Conservation (phyloP, 2,888 invertebrate species). For the Mythimna pallens region DNA sequence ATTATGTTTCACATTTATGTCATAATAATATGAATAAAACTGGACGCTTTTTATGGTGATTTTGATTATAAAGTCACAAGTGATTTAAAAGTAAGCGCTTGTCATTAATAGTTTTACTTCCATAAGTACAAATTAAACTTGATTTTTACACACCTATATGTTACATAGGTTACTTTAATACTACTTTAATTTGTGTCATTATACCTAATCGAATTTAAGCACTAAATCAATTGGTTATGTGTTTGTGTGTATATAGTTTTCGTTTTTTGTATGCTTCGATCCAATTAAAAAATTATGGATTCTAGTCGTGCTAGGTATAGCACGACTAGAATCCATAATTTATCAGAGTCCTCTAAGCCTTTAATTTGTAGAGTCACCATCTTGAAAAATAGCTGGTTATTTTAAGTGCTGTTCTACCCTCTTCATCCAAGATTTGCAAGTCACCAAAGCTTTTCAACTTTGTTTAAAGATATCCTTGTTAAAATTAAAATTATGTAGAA, state of each 20-base stretch:
- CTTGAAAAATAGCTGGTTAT: conserved; percentile 31
- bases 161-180: not conserved
- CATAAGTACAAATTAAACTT: not conserved
- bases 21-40: conserved; percentile 50
- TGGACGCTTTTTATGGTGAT: conserved; percentile 33
- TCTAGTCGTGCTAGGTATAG: too few relatives aligned
- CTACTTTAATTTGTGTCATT: not conserved
- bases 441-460: conserved; percentile 14
- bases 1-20: conserved; percentile 63
- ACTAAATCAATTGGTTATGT: too few relatives aligned
- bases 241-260: too few relatives aligned
- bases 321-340: not conserved
- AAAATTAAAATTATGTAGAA: not conserved
- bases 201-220: not conserved
- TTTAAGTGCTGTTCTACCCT: conserved; percentile 23
- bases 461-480: conserved; percentile 10
- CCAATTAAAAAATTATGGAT: too few relatives aligned
- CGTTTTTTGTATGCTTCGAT: too few relatives aligned
- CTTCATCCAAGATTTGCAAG: conserved; percentile 36
- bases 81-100: not conserved
- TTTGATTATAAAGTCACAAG: conserved; percentile 28
- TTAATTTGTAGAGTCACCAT: conserved; percentile 35
- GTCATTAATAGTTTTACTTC: too few relatives aligned
- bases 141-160: not conserved
- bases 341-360: not conserved